Base-by-base conservation (phyloP, 2,888 invertebrate genomes). In the Pandemis heparana region DNA sequence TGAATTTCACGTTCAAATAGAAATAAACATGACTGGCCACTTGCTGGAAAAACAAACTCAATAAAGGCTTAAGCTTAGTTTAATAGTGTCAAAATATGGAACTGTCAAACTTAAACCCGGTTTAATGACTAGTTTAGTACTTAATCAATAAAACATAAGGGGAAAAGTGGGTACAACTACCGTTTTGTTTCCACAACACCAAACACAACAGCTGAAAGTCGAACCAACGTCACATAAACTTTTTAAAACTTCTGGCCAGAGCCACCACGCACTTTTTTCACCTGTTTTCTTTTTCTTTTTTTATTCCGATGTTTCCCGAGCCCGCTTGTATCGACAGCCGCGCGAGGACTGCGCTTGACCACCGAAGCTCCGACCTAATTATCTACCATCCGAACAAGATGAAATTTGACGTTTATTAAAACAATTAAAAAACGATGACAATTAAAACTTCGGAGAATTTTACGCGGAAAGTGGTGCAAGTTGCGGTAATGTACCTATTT, bases 311-410 rank as follows among this genome's bases (percentile, higher is more conserved):
- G 6, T 48, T 71, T 59, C 62, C 63, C 73, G 68, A 41, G 23
- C 65, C 63, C 63, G 63, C 68, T 63, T 18, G 56, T n/a, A 32
- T 60, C 73, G 73, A 59, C 59, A 56, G 71, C 39, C 68, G 68
- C 68, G 73, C 73, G 68, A 38, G 68, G 68, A 69, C 73, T 73
- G 71, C 59, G 63, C 60, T 63, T 38, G 73, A 41, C 62, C 68
- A 68, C n/a, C 59, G 63, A 32, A 48, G 46, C 39, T 38, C 60
- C 74, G 65, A 64, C 73, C 72, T 46, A 65, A 46, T 69, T 69
- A 59, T 51, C 53, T n/a, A 66, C 14, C 64, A 69, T 39, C 51
- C 63, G 59, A 70, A 56, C 39, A 51, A 69, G 69, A 74, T 64
- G 60, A 65, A 43, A 12, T 18, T 51, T n/a, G 51, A 60, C 12